Conservation (phyloP, 2,113 vertebrate species). For the Caracal caracal region DNA sequence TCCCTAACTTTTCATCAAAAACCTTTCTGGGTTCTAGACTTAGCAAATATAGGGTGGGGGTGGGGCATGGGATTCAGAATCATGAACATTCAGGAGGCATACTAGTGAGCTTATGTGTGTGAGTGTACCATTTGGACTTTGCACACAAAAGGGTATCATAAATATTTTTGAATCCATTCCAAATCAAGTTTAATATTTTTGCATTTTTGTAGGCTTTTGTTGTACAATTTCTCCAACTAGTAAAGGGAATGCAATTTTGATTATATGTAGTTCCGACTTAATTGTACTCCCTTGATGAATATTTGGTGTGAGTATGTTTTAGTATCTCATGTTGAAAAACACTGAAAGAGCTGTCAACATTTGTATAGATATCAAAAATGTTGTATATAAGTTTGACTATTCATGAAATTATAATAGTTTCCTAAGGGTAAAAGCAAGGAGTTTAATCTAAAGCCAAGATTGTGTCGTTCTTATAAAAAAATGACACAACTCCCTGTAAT, state of each 20-base stretch:
- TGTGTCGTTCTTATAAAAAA: constrained; percentile 44
- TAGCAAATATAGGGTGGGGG: neutral
- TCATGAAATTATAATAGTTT: constrained; percentile 62
- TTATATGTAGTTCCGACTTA: constrained; percentile 28
- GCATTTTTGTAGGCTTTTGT: neutral
- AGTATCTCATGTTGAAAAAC: constrained; percentile 45
- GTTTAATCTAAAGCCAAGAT: constrained; percentile 59
- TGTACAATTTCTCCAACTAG: neutral
- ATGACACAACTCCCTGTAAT: neutral
- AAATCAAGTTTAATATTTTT: constrained; percentile 42
- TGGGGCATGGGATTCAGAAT: neutral
- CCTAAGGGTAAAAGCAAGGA: constrained; percentile 10
- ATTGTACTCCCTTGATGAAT: constrained; percentile 1
- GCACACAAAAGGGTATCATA: neutral
- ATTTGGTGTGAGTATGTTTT: neutral
- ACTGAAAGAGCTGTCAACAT: constrained; percentile 24
- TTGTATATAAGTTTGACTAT: constrained; percentile 40
- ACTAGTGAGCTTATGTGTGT: neutral
- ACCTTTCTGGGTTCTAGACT: neutral
- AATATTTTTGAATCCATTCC: neutral
- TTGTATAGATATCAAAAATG: constrained; percentile 51
- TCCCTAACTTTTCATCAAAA: neutral
- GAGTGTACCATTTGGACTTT: neutral
- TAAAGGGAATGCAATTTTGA: neutral
- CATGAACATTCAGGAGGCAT: neutral